phyloP scores from a whole-genome alignment of 2,888 invertebrate genomes.

The Thera obeliscata region DNA sequence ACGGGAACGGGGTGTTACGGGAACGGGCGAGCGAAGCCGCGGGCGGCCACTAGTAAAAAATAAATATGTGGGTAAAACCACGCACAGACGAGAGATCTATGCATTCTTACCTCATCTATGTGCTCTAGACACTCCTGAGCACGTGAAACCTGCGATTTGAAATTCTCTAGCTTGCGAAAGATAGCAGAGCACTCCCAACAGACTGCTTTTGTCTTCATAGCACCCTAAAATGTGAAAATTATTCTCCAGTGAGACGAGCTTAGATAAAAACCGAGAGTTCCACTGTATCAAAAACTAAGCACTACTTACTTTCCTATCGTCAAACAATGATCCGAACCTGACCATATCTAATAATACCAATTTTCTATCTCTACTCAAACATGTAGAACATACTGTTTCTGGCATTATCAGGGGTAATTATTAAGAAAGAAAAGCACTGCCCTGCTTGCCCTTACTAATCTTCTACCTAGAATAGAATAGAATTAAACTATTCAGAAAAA shows the following conservation, averaged over 20 bases:
- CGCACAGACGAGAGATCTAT: neutral
- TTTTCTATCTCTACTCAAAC: conserved; percentile 22
- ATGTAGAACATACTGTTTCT: conserved; percentile 21
- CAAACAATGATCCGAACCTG: conserved; percentile 17
- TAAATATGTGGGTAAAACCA: too few relatives aligned
- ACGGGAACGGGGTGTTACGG: too few relatives aligned
- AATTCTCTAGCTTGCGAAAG: conserved; percentile 21
- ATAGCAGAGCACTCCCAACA: conserved; percentile 26
- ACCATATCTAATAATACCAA: conserved; percentile 17
- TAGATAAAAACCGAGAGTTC: neutral
- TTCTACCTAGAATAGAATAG: too few relatives aligned
- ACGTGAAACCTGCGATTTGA: conserved; percentile 24
- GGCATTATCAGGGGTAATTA: conserved; percentile 12
- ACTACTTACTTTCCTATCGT: conserved; percentile 13
- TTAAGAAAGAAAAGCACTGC: too few relatives aligned
- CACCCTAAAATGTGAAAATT: conserved; percentile 8
- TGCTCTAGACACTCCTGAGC: conserved; percentile 20
- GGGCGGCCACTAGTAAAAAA: too few relatives aligned
- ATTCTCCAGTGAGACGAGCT: neutral
- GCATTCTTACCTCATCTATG: conserved; percentile 9
- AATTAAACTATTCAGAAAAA: too few relatives aligned
- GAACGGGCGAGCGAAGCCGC: too few relatives aligned
- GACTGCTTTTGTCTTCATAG: neutral
- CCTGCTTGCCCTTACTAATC: too few relatives aligned
- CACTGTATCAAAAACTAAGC: neutral